These are phyloP conservation scores for Liolophura sinensis DNA, from an alignment of 1,140 invertebrate species.

Conservation along the genomic window DNA sequence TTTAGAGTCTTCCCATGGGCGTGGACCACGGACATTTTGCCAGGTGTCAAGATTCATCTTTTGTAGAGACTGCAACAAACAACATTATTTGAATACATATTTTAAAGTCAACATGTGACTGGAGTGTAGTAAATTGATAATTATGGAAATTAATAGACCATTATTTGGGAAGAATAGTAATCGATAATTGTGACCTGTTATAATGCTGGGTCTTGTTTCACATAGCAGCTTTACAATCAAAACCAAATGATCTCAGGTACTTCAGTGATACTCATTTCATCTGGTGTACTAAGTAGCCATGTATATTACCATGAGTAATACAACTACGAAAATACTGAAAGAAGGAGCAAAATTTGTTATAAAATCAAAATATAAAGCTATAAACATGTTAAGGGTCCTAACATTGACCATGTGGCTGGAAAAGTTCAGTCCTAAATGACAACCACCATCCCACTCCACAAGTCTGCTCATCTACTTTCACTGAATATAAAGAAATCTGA, in stretches of 20 bases:
- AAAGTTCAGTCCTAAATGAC: background rate
- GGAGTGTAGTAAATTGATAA: background rate
- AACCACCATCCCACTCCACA: background rate
- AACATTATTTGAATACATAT: background rate
- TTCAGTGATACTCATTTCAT: too few relatives aligned
- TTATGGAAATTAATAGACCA: background rate
- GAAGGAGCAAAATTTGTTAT: too few relatives aligned
- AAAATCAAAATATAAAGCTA: too few relatives aligned
- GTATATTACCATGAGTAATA: too few relatives aligned
- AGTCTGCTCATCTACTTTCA: background rate
- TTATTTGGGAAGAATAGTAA: background rate
- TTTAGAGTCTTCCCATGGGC: constrained; percentile 75
- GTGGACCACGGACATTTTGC: constrained; percentile 76
- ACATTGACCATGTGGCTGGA: background rate
- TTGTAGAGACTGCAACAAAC: constrained; percentile 20
- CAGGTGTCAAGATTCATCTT: constrained; percentile 73
- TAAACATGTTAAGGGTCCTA: too few relatives aligned
- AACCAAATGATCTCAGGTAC: too few relatives aligned
- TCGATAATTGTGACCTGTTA: background rate
- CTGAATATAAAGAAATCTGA: background rate
- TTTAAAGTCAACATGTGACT: background rate
- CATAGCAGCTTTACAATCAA: too few relatives aligned
- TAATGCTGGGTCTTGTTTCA: background rate
- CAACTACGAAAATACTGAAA: too few relatives aligned
- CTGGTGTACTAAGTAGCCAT: too few relatives aligned